Percentiles rank a stretch among this genome's conserved stretches.
Evolutionary conservation across 2,888 invertebrate genomes (phyloP).

Genomic region (Girardia tigrina): DNA sequence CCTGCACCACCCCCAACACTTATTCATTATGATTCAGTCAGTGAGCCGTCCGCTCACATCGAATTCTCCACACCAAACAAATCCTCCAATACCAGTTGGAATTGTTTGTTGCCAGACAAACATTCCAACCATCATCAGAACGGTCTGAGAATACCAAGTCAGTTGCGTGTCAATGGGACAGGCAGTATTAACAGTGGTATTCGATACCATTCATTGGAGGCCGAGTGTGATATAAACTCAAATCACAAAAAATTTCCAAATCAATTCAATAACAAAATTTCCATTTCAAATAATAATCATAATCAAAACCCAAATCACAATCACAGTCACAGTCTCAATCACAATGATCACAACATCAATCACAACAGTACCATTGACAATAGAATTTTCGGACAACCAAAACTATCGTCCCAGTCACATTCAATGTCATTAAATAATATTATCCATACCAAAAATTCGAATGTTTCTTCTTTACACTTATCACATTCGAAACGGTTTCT

Average conservation of each 20-base stretch:
- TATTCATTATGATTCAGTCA: not conserved
- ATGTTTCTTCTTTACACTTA: not conserved
- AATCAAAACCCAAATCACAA: not conserved
- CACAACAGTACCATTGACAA: not conserved
- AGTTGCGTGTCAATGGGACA: no score
- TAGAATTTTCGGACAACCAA: no score
- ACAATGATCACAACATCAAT: not conserved
- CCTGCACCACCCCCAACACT: not conserved
- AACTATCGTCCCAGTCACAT: no score
- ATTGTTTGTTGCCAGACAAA: not conserved
- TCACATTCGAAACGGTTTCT: not conserved
- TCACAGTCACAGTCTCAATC: not conserved
- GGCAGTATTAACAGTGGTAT: no score
- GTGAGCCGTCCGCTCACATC: not conserved
- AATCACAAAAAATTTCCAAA: no score
- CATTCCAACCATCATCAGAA: not conserved
- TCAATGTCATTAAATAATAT: not conserved
- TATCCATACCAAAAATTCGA: not conserved
- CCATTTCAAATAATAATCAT: not conserved
- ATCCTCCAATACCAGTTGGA: not conserved
- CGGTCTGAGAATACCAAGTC: no score
- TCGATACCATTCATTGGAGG: no score
- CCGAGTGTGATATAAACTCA: no score
- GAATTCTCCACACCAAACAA: not conserved
- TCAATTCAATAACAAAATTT: no score